Conservation (phyloP, 2,888 invertebrate species). For the Gordius sp. region DNA sequence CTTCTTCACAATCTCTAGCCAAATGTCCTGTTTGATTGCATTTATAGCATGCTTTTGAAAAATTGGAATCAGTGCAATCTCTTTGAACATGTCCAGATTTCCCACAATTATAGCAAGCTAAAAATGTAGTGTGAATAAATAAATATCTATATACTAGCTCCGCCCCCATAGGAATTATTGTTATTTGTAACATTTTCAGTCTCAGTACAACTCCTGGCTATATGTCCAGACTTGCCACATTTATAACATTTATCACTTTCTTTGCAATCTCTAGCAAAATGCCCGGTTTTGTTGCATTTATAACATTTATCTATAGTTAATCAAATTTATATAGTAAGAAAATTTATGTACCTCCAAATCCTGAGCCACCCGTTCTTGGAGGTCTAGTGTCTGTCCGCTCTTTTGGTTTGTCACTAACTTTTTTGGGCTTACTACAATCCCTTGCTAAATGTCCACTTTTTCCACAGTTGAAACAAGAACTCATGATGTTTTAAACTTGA, state of each 20-base stretch:
- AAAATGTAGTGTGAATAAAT: background rate
- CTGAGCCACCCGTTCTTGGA: background rate
- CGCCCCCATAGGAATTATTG: background rate
- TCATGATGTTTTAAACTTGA: slow-evolving; percentile 1
- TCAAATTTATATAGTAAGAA: background rate
- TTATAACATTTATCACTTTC: slow-evolving; percentile 52
- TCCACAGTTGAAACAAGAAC: slow-evolving; percentile 12
- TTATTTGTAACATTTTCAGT: background rate
- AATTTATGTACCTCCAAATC: background rate
- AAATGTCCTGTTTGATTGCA: slow-evolving; percentile 13
- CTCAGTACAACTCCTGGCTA: background rate
- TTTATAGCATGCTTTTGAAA: background rate
- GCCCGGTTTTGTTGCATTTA: slow-evolving; percentile 75
- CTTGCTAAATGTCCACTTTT: background rate
- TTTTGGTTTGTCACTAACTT: background rate
- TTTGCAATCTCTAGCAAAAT: slow-evolving; percentile 71
- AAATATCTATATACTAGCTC: background rate
- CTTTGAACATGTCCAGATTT: background rate
- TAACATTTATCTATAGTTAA: slow-evolving; percentile 53
- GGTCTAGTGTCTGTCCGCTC: background rate
- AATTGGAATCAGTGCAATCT: background rate
- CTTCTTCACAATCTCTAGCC: slow-evolving; percentile 1
- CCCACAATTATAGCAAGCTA: slow-evolving; percentile 8
- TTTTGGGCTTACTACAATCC: background rate
- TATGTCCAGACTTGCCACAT: background rate